Conservation (phyloP, 2,888 invertebrate genomes). For the Fabriciana adippe region DNA sequence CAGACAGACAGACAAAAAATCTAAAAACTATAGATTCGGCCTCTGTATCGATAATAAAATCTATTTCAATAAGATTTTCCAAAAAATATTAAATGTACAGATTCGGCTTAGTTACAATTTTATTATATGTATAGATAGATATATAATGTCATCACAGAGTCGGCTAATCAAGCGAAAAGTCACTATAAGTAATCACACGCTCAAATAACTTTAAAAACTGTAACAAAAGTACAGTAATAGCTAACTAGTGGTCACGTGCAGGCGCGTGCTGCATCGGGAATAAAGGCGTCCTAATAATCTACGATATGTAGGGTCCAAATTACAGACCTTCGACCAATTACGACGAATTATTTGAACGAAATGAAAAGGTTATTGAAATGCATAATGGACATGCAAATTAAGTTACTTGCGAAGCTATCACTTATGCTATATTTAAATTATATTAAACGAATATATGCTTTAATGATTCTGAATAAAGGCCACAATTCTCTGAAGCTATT, state of each 20-base stretch:
- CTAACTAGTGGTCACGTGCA: slow-evolving; percentile 40
- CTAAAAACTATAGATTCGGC: too few relatives aligned
- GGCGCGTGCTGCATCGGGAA: slow-evolving; percentile 41
- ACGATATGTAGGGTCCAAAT: slow-evolving; percentile 40
- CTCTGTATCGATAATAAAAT: too few relatives aligned
- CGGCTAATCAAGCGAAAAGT: slow-evolving; percentile 13
- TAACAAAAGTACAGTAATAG: slow-evolving; percentile 35
- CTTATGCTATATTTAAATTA: not conserved
- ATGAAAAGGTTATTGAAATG: slow-evolving; percentile 45
- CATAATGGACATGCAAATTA: slow-evolving; percentile 43
- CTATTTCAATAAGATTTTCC: too few relatives aligned
- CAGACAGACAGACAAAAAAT: too few relatives aligned
- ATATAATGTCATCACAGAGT: not conserved
- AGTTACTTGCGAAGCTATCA: slow-evolving; percentile 29
- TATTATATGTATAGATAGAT: too few relatives aligned
- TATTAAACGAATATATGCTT: not conserved
- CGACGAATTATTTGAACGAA: slow-evolving; percentile 43
- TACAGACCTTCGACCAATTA: slow-evolving; percentile 46
- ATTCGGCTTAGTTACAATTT: too few relatives aligned
- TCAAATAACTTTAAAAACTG: slow-evolving; percentile 29
- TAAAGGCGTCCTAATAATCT: slow-evolving; percentile 40
- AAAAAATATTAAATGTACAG: too few relatives aligned
- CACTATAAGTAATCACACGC: slow-evolving; percentile 26
- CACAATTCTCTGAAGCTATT: not conserved
- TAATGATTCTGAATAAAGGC: not conserved